Evolutionary conservation across 2,888 invertebrate species (phyloP), one percentile per base, ranked within the genome.

Genomic region (Antheraea yamamai): DNA sequence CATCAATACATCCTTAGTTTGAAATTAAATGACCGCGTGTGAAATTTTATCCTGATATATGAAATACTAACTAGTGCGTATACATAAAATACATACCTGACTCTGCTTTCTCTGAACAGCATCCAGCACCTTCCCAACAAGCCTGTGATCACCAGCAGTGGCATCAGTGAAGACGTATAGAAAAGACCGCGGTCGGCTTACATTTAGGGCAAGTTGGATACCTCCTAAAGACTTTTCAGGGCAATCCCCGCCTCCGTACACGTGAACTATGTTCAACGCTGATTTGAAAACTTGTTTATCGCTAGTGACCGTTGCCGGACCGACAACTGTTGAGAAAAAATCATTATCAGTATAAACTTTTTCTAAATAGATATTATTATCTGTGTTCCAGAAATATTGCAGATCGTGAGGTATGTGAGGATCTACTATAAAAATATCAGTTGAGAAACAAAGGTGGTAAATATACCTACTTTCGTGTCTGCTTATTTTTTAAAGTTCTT

Each of bases 131-230:
- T 95, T 94, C 18, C 95, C 95, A 0, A 96, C 96, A 10, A 96
- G 89, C 74, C 94, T 87, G 81, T 96, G 96, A 85, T 97, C 97
- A 75, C 96, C 96, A 0, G 97, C 96, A 0, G 96, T 95, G 1
- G 97, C 97, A 83, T 97, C 97, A 2, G 97, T 97, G 87, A 97
- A 97, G 47, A 97, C 97, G 82, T 97, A 97, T 64, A 97, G 93
- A 85, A 96, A 96, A 0, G 97, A 97, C 75, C 95, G 93, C 0
- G 97, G 96, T 20, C 96, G 90, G 66, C 96, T 96, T 16, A 95
- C 95, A 81, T 96, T 95, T 55, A 97, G 89, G 0, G 97, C 97
- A 77, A 95, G 87, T 75, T 95, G 95, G 64, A 97, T 96, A n/a
- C 97, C 97, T 0, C 95, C 94, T 10, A 97, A 87, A 0, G 96